These are phyloP conservation scores for Alfaro cultratus DNA, from an alignment of 2,797 vertebrate genomes.

Conservation along the genomic window DNA sequence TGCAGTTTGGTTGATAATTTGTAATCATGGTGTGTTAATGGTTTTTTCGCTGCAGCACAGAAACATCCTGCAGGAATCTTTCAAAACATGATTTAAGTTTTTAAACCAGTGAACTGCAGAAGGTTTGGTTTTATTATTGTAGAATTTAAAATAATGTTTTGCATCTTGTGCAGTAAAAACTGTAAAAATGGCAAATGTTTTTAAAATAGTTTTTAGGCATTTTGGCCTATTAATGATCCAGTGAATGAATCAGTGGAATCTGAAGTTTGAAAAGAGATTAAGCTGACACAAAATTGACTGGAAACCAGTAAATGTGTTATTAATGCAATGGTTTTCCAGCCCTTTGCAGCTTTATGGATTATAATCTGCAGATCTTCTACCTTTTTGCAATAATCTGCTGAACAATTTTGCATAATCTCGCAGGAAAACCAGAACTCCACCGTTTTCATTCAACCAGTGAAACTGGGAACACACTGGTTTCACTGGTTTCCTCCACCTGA, in stretches of 20 bases:
- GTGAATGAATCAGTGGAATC: background rate
- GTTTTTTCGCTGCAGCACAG: background rate
- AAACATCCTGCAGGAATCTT: background rate
- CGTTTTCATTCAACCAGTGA: conserved; percentile 11
- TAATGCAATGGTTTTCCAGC: background rate
- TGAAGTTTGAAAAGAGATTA: background rate
- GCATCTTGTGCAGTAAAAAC: background rate
- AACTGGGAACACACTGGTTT: conserved; percentile 16
- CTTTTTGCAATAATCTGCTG: background rate
- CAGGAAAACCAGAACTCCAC: background rate
- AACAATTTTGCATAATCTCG: background rate
- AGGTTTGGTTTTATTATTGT: background rate
- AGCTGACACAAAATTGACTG: background rate
- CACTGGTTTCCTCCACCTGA: conserved; percentile 17
- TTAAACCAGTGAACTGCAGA: background rate
- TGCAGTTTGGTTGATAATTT: conserved; percentile 15
- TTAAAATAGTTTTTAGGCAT: background rate
- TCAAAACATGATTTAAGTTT: background rate
- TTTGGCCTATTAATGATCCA: background rate
- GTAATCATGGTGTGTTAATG: conserved; percentile 10
- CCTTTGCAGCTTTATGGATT: background rate
- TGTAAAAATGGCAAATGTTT: background rate
- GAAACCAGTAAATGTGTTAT: background rate
- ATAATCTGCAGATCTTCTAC: background rate
- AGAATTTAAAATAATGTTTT: background rate